Evolutionary conservation across 2,888 invertebrate genomes (phyloP), one percentile per base, ranked within the genome.

Genomic region (Sarcophaga rosellei): DNA sequence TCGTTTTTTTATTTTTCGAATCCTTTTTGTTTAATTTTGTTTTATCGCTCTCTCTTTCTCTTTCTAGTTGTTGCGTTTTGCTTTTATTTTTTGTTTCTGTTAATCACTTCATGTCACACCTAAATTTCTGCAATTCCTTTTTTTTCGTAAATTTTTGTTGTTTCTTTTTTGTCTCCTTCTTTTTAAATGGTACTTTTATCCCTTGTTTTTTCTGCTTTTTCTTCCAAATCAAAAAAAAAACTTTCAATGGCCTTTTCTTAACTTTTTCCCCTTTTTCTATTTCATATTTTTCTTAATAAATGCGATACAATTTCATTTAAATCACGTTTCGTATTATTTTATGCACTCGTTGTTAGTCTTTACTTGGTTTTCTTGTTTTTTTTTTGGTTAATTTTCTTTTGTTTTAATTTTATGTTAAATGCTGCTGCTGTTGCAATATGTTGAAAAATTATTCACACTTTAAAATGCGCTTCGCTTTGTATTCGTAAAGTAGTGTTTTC

Each of bases 31-130:
- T 20, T 2, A 69, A 65, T 63, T 59, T 25, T 69, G 65, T 59
- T 35, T 73, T 47, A 68, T 47, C n/a, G 47, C n/a, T 66, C 15
- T 74, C 45, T 57, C 63, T 25, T 69, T 62, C 8, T 35, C 15
- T 68, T 21, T 59, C 59, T 35, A n/a, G 20, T 17, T 47, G 62
- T 63, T 53, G 17, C 61, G 62, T 69, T 69, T 78, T 68, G 11
- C 15, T 72, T 69, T 72, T 75, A 63, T n/a, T 70, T 74, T 57
- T 65, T n/a, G 10, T 72, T 65, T 72, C 72, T 75, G 70, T 70
- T 83, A 80, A 75, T 82, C 74, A 85, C 84, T 76, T 81, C 76
- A 74, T 80, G 84, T 84, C 81, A 83, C 86, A 84, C 84, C 80
- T 80, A 80, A 80, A 84, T 84, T 81, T 81, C 77, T 81, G 65